Percentiles rank a stretch among this genome's conserved stretches.
These are phyloP conservation scores for Haliclystus octoradiatus DNA, from an alignment of 30 jellyfish, hydroid and myxozoan species.

Conservation along the genomic window DNA sequence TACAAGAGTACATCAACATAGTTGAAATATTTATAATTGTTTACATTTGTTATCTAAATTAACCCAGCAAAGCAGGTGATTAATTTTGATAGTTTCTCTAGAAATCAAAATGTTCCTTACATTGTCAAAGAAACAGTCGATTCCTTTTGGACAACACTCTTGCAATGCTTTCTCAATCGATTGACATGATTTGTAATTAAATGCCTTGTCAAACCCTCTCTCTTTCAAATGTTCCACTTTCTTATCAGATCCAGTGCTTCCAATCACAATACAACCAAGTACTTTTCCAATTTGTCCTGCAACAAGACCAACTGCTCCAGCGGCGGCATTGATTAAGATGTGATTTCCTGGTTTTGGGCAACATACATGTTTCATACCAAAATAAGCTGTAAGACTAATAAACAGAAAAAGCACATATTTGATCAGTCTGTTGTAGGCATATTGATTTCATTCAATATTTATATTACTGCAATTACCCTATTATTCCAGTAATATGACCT, in stretches of 20 bases:
- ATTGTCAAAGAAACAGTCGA: conserved; percentile 82
- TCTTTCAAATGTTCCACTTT: conserved; percentile 63
- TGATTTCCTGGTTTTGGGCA: conserved; percentile 70
- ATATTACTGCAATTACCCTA: neutral
- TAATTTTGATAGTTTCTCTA: too few species aligned
- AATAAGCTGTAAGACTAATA: conserved; percentile 79
- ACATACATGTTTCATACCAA: conserved; percentile 65
- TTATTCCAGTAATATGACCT: neutral
- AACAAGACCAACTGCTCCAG: conserved; percentile 89
- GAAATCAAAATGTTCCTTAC: conserved; percentile 21
- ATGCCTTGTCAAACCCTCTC: conserved; percentile 74
- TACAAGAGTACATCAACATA: too few species aligned
- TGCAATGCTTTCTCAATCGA: conserved; percentile 39
- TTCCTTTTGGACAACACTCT: conserved; percentile 76
- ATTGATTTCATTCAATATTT: neutral
- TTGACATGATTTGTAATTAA: conserved; percentile 52
- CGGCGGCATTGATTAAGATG: conserved; percentile 78
- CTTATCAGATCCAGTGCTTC: conserved; percentile 77
- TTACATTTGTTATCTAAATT: too few species aligned
- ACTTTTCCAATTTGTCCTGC: conserved; percentile 85
- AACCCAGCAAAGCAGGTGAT: too few species aligned
- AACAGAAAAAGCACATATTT: neutral
- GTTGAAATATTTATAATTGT: too few species aligned
- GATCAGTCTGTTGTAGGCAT: neutral
- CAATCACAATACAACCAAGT: conserved; percentile 77